Conservation (phyloP, 2,113 vertebrate genomes). For the Thalassoma bifasciatum region DNA sequence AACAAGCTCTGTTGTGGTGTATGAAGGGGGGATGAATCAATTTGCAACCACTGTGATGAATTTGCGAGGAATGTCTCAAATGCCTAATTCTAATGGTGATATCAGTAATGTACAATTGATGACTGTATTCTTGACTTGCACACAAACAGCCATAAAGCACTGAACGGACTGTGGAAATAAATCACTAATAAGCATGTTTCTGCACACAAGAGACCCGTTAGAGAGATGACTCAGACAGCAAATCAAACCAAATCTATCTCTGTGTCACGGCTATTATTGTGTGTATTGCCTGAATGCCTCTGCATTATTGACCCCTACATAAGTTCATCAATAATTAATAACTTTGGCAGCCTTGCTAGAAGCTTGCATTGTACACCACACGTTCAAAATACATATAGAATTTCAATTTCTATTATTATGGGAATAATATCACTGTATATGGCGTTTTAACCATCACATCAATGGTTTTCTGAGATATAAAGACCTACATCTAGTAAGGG, state of each 20-base stretch:
- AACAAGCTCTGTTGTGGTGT: neutral
- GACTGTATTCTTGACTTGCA: conserved; percentile 27
- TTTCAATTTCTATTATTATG: neutral
- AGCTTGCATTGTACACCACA: conserved; percentile 32
- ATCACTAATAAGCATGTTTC: conserved; percentile 50
- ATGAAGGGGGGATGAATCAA: conserved; percentile 36
- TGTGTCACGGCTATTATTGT: conserved; percentile 22
- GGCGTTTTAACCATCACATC: too few relatives aligned
- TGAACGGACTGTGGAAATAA: conserved; percentile 29
- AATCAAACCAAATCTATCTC: conserved; percentile 19
- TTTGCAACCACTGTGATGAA: neutral
- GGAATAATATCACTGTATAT: neutral
- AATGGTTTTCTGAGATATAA: neutral
- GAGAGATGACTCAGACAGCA: conserved; percentile 18
- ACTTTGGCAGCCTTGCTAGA: conserved; percentile 49
- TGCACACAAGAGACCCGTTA: conserved; percentile 31
- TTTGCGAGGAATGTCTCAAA: conserved; percentile 25
- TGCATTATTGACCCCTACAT: conserved; percentile 66
- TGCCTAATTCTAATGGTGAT: conserved; percentile 39
- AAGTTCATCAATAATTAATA: conserved; percentile 72
- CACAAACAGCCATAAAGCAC: conserved; percentile 49
- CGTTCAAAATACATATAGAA: conserved; percentile 18
- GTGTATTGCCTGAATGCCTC: conserved; percentile 48
- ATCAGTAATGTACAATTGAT: conserved; percentile 41
- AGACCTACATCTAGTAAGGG: neutral